Base-by-base conservation (phyloP, 2,888 invertebrate genomes). In the Diaperis boleti region DNA sequence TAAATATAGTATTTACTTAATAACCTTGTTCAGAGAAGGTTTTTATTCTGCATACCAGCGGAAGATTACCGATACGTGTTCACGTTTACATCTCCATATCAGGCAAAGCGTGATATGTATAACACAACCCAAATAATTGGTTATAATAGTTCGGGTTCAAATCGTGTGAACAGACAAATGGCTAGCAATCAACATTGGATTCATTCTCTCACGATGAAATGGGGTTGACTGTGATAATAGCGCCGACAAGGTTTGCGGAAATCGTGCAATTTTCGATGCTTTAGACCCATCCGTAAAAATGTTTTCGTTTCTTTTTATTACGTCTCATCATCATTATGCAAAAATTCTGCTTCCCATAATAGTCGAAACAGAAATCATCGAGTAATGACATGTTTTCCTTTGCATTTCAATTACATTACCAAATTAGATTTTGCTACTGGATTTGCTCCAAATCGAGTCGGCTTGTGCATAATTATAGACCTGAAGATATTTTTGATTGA, bases 101-200 rank as follows among this genome's bases (percentile, higher is more conserved):
- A 70, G 74, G 75, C 70, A 64, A 73, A 78, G 78, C 79, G 79
- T 79, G 79, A 79, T 80, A 80, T 80, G 78, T 80, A 79, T 78
- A 80, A 79, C 80, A 79, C 79, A 78, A 77, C 77, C 79, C 76
- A 79, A 80, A 80, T 79, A 80, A 80, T 80, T 79, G 79, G 76
- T 76, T 76, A 78, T 79, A 79, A 79, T 79, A 77, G 78, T 76
- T 76, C 75, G 75, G 76, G 78, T 78, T 76, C 76, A 74, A 74
- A 75, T 79, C 79, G 80, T 80, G 80, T 78, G 80, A 80, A 80
- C 74, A 65, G 66, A 62, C 74, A 72, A 69, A 69, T 70, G 66
- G 66, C 54, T 63, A 59, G 68, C 66, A 67, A 65, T 70, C 67
- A 72, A 69, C 68, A 66, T 64, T 65, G 42, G 14, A 47, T 39